These are phyloP conservation scores for Mystacides longicornis DNA, from an alignment of 2,888 invertebrate genomes.

Conservation along the genomic window DNA sequence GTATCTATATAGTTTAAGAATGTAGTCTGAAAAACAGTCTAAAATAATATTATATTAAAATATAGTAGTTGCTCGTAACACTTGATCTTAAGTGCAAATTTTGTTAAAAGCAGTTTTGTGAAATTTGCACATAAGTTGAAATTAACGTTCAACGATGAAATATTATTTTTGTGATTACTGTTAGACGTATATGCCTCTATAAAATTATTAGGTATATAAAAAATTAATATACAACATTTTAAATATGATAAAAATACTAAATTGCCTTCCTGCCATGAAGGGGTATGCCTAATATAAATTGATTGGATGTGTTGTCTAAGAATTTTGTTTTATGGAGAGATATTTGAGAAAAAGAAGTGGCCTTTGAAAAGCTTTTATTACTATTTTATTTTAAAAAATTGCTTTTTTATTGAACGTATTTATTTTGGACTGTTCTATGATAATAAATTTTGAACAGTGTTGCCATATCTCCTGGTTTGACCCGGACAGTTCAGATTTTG, in stretches of 20 bases:
- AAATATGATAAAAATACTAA: slow-evolving; percentile 43
- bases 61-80: no score
- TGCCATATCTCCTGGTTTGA: background rate
- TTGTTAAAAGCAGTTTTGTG: no score
- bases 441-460: no score
- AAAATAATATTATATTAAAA: background rate
- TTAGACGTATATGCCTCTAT: slow-evolving; percentile 40
- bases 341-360: slow-evolving; percentile 29
- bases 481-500: no score
- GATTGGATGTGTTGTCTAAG: slow-evolving; percentile 31
- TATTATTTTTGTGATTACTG: slow-evolving; percentile 32
- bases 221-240: slow-evolving; percentile 48
- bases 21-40: background rate
- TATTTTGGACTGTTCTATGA: no score
- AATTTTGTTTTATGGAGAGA: slow-evolving; percentile 32
- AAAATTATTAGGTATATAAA: slow-evolving; percentile 3
- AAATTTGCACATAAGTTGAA: no score
- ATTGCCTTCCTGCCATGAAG: slow-evolving; percentile 58
- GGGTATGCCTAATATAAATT: slow-evolving; percentile 53
- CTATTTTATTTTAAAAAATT: background rate
- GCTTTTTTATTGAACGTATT: no score
- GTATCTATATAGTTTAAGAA: background rate
- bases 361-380: slow-evolving; percentile 28
- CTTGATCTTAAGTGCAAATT: no score
- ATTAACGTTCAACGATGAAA: no score